Evolutionary conservation across 2,888 invertebrate species (phyloP), one percentile per base, ranked within the genome.

Genomic region (Stratiomys singularior): DNA sequence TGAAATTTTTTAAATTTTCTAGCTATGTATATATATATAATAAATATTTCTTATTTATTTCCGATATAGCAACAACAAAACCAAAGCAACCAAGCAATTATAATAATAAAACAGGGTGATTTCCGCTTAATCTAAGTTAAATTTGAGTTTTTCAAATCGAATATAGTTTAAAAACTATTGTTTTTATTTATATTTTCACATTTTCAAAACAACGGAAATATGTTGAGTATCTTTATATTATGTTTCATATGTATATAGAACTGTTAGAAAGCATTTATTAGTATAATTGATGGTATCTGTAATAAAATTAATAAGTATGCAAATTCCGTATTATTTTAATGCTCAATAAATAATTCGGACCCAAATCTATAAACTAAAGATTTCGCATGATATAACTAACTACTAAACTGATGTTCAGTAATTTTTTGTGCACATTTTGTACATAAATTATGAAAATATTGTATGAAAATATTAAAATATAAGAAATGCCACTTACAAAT

Each of bases 371-470:
- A 1, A 23, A 60, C 52, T 60, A 25, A 7, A 46, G 30, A 60
- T 11, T 74, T 56, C 27, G 37, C 27, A 37, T 4, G 7, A 58
- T n/a, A 58, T 74, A 23, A 52, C 1, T 37, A 37, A 37, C 23
- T 18, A 58, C 15, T 2, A 72, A 74, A 74, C 58, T 58, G 60
- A 58, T 74, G 58, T 58, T 74, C 37, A 74, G 69, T 69, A 13
- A 58, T 21, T 44, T 60, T 74, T 74, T 74, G 60, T 74, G 74
- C 74, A 74, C 74, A 60, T 47, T 74, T 74, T 74, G 74, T 74
- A 74, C 15, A 74, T 74, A 74, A 60, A 74, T 30, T 60, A 74
- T 74, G 27, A 72, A 74, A 52, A 74, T 60, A 74, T 30, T 74
- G 74, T 58, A 74, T 69, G 60, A 27, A 58, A 74, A 60, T 46